These are phyloP conservation scores for Geotrupes spiniger DNA, from an alignment of 2,888 invertebrate genomes.

Conservation along the genomic window DNA sequence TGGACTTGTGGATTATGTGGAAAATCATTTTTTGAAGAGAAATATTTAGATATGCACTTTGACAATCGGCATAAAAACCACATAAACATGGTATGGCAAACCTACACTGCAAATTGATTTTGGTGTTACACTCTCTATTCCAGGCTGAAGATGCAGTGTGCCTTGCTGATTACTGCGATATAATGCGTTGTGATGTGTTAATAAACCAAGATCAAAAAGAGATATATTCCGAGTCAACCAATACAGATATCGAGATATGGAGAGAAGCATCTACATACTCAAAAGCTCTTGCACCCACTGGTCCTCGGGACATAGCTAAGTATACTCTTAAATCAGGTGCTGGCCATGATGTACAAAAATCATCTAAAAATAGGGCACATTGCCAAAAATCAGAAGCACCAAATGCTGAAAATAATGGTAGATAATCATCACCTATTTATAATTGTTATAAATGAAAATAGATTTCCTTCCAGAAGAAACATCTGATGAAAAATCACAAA, in stretches of 20 bases:
- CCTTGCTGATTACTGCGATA: slow-evolving; percentile 92
- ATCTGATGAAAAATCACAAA: slow-evolving; percentile 42
- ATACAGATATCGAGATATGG: slow-evolving; percentile 83
- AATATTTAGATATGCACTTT: slow-evolving; percentile 83
- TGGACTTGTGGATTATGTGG: slow-evolving; percentile 92
- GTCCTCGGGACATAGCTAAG: slow-evolving; percentile 47
- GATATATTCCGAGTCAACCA: slow-evolving; percentile 63
- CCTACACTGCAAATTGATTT: neutral
- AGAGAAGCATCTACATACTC: slow-evolving; percentile 70
- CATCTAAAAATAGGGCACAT: slow-evolving; percentile 33
- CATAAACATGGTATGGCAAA: slow-evolving; percentile 68
- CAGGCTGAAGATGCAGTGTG: slow-evolving; percentile 91
- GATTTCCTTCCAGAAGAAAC: slow-evolving; percentile 16
- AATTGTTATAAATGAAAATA: slow-evolving; percentile 2
- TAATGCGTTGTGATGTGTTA: slow-evolving; percentile 90
- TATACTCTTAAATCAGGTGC: slow-evolving; percentile 42
- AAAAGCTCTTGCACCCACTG: slow-evolving; percentile 57
- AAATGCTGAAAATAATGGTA: slow-evolving; percentile 32
- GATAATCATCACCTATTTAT: slow-evolving; percentile 1
- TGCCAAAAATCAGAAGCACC: slow-evolving; percentile 45
- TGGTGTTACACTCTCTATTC: slow-evolving; percentile 2
- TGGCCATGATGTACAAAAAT: slow-evolving; percentile 14
- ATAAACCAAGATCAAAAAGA: slow-evolving; percentile 68
- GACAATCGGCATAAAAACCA: slow-evolving; percentile 82
- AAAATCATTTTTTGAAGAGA: slow-evolving; percentile 87